Evolutionary conservation across 2,888 invertebrate genomes (phyloP).

Genomic region (Perizoma affinitatum): DNA sequence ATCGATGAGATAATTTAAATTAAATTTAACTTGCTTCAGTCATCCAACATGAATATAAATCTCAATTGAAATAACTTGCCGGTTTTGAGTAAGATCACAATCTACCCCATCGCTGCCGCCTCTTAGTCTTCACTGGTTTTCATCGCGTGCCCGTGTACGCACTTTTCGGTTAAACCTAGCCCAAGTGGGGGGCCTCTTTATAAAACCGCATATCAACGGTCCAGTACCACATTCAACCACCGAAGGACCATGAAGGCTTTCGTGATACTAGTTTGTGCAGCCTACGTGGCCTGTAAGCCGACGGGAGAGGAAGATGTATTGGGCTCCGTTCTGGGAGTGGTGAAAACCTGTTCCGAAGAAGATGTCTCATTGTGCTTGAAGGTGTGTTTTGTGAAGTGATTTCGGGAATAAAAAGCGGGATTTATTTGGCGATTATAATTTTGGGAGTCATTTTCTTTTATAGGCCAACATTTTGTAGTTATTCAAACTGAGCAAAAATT

Average conservation of each 20-base stretch:
- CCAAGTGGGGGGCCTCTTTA: conserved; percentile 69
- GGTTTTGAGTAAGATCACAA: neutral
- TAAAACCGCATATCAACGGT: conserved; percentile 71
- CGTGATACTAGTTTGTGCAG: conserved; percentile 76
- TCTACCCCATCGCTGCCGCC: conserved; percentile 39
- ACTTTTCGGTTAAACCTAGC: conserved; percentile 55
- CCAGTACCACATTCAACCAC: conserved; percentile 69
- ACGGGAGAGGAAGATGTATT: conserved; percentile 81
- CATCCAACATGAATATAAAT: too few species aligned
- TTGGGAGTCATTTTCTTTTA: neutral
- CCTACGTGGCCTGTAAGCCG: conserved; percentile 75
- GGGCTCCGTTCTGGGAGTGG: conserved; percentile 86
- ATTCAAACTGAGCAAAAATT: too few species aligned
- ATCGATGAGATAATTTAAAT: too few species aligned
- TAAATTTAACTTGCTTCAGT: too few species aligned
- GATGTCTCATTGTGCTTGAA: conserved; percentile 89
- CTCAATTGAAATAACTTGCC: too few species aligned
- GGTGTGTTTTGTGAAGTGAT: conserved; percentile 77
- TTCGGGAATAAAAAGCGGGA: conserved; percentile 15
- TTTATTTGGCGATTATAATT: neutral
- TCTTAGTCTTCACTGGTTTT: conserved; percentile 54
- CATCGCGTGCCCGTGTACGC: conserved; percentile 50
- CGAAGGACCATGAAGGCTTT: conserved; percentile 73
- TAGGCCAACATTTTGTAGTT: neutral
- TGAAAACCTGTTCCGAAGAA: conserved; percentile 88